Conservation (phyloP, 2,113 vertebrate species). For the Clinocottus analis region DNA sequence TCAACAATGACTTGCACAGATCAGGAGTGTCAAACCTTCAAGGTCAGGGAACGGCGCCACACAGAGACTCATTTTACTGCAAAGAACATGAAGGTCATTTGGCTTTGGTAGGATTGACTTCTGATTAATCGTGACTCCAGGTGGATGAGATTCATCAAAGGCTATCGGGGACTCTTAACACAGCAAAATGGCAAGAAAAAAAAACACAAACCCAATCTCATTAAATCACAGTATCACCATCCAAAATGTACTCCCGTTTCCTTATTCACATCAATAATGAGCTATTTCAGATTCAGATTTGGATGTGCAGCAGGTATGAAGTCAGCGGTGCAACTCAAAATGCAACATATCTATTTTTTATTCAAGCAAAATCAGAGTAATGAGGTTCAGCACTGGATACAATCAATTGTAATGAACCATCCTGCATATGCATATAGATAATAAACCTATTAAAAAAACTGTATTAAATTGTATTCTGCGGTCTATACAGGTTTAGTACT, state of each 20-base stretch:
- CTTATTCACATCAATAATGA: conserved; percentile 7
- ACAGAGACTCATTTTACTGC: conserved; percentile 23
- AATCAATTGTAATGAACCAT: conserved; percentile 32
- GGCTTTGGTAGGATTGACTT: conserved; percentile 37
- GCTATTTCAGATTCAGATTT: conserved; percentile 10
- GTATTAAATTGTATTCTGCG: conserved; percentile 25
- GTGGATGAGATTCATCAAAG: conserved; percentile 50
- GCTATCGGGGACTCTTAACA: neutral
- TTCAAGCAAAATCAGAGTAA: conserved; percentile 36
- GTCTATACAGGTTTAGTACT: conserved; percentile 29
- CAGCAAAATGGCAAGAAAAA: neutral
- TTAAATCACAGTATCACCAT: neutral
- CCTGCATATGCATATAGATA: conserved; percentile 33
- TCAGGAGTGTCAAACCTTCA: conserved; percentile 15
- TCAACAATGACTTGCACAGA: neutral
- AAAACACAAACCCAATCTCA: neutral
- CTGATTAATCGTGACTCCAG: conserved; percentile 47
- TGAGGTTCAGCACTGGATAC: conserved; percentile 44
- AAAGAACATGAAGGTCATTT: conserved; percentile 12
- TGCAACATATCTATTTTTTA: conserved; percentile 22
- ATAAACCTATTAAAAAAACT: conserved; percentile 59
- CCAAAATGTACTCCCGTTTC: neutral
- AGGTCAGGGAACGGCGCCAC: conserved; percentile 12
- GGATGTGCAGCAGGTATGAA: conserved; percentile 18
- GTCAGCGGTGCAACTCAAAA: too few species aligned